These are phyloP conservation scores for Spodoptera picta DNA, from an alignment of 2,888 invertebrate genomes.

Conservation along the genomic window DNA sequence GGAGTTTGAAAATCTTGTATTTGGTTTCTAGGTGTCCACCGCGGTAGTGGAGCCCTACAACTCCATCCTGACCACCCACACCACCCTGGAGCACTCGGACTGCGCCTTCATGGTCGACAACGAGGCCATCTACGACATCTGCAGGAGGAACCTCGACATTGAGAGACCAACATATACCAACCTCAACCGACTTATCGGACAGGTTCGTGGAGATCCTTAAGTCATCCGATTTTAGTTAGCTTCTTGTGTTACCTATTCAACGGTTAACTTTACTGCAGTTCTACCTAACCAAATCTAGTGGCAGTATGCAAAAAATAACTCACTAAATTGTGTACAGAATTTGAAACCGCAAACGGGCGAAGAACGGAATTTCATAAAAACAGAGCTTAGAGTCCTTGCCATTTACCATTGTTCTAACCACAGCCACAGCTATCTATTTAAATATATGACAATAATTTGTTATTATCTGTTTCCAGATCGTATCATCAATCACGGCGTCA, in stretches of 20 bases:
- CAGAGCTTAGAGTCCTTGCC: no score
- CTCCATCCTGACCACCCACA: constrained; percentile 97
- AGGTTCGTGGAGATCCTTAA: constrained; percentile 72
- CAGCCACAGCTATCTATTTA: background rate
- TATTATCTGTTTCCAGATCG: constrained; percentile 90
- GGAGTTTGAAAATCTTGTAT: no score
- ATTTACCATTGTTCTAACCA: no score
- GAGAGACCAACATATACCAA: constrained; percentile 96
- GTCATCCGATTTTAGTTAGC: no score
- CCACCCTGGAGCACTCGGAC: constrained; percentile 95
- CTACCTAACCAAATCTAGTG: no score
- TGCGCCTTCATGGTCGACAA: constrained; percentile 98
- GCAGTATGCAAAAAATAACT: no score
- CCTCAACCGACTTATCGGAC: constrained; percentile 95
- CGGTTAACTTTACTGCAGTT: no score
- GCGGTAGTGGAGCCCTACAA: constrained; percentile 97
- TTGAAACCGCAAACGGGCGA: no score
- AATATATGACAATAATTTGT: background rate
- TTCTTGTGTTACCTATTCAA: no score
- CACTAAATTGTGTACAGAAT: no score
- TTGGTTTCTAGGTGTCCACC: constrained; percentile 90
- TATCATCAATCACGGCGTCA: constrained; percentile 97
- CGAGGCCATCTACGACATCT: constrained; percentile 96
- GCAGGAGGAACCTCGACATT: constrained; percentile 95
- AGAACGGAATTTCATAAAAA: background rate